These are phyloP conservation scores for Encarsia formosa DNA, from an alignment of 2,888 invertebrate species.

Conservation along the genomic window DNA sequence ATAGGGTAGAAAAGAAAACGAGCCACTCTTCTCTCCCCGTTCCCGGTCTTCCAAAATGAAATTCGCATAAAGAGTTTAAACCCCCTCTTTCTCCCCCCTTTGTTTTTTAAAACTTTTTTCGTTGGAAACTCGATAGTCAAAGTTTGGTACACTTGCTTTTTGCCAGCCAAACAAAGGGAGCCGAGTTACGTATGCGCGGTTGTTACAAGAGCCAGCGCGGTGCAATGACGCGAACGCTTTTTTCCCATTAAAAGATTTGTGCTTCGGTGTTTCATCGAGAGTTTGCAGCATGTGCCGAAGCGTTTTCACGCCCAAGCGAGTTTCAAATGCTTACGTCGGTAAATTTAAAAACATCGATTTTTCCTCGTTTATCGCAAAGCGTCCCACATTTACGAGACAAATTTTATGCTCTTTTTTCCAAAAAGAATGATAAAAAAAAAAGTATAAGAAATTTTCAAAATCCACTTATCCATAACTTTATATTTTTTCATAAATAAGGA, in stretches of 20 bases:
- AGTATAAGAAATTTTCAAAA: no score
- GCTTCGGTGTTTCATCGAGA: conserved; percentile 5
- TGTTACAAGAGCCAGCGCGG: background rate
- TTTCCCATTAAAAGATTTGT: conserved; percentile 10
- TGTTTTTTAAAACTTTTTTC: background rate
- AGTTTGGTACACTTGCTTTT: no score
- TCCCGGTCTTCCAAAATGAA: conserved; percentile 15
- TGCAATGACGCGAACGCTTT: conserved; percentile 7
- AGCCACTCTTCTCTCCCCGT: conserved; percentile 1
- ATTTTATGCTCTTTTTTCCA: no score
- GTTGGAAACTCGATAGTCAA: conserved; percentile 44
- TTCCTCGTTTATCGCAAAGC: no score
- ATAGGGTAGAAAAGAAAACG: conserved; percentile 12
- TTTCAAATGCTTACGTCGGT: background rate
- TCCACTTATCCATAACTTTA: no score
- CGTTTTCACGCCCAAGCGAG: background rate
- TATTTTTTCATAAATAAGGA: no score
- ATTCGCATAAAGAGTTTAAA: conserved; percentile 22
- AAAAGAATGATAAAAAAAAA: no score
- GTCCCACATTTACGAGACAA: no score
- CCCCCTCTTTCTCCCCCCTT: background rate
- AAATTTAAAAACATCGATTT: no score
- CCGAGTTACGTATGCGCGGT: background rate
- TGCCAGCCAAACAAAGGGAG: no score
- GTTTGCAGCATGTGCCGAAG: background rate